A percentile compares a stretch with the other conserved stretches of the same genome.
Conservation (phyloP, 1,140 invertebrate genomes). For the roundworm (Caenorhabditis elegans) region WBcel235 BX284602.5:12335501-12336000, state of each 20-base stretch:
- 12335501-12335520: too few species aligned
- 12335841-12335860: neutral
- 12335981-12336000: neutral
- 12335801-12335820: neutral
- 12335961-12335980: neutral
- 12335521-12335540: too few species aligned
- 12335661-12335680: too few species aligned
- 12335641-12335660: too few species aligned
- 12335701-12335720: too few species aligned
- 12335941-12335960: neutral
- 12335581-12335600: too few species aligned
- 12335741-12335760: neutral
- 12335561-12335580: too few species aligned
- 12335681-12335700: too few species aligned
- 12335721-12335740: slow-evolving; percentile 13
- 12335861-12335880: neutral
- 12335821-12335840: neutral
- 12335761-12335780: neutral
- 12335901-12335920: neutral
- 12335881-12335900: neutral
- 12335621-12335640: too few species aligned
- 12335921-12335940: neutral
- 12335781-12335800: neutral
- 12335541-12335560: too few species aligned
- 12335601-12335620: too few species aligned